Evolutionary conservation across 1,140 invertebrate genomes (phyloP), one percentile per base, ranked within the genome.

Genomic region (Lordiphosa mommai): DNA sequence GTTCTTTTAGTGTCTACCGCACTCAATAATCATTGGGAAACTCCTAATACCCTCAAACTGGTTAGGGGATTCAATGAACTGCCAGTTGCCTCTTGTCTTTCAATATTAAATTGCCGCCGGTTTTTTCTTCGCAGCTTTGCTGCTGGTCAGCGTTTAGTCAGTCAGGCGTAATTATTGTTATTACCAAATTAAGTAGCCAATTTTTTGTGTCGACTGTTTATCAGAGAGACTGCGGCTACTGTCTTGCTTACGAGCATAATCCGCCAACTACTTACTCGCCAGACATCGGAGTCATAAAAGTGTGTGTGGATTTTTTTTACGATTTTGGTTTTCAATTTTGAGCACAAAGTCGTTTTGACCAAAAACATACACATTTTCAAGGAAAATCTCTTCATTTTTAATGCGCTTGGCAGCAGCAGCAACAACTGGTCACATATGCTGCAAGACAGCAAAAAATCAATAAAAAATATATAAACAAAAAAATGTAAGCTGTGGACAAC

Each of bases 101-200:
- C 46, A 56, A 44, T 72, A 71, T 71, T 50, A 77, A 76, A 72
- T 77, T 69, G 69, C 33, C 47, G 9, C 8, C 10, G 40, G 20
- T 10, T 33, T 17, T 47, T 14, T 7, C 6, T 17, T 27, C 14
- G 3, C 40, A 5, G 40, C 7, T 12, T 12, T 44, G 60, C 60
- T 50, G 59, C 65, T 74, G 74, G 74, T 80, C 65, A 82, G 40
- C 76, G 76, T 84, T 82, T 76, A 84, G 77, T 77, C 76, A 82
- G 77, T 68, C 68, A 84, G 63, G 72, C 77, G 77, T 82, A 82
- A 82, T 82, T 82, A 82, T 82, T 82, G 77, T 82, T 82, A 82
- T 82, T 82, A 84, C 77, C 77, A 82, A 82, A 82, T 82, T 82
- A 82, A 82, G 77, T 72, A 82, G 77, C 77, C 77, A 84, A 77